Percentiles rank a stretch among this genome's conserved stretches.
phyloP scores from a whole-genome alignment of 2,113 vertebrate genomes.

The Cephalopterus ornatus region DNA sequence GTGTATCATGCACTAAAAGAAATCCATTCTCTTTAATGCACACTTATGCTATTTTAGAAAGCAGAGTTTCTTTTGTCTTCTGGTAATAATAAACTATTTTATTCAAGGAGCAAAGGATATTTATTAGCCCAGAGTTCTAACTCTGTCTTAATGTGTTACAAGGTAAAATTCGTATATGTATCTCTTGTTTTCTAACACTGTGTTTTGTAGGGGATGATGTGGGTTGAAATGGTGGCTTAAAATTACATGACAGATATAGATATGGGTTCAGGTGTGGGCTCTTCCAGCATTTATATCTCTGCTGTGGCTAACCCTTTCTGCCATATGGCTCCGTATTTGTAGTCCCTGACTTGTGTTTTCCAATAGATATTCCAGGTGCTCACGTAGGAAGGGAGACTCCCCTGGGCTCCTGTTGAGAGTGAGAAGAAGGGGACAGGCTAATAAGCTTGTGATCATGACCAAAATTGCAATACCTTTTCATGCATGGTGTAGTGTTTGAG shows the following conservation, averaged over 20 bases:
- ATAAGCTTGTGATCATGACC: not conserved
- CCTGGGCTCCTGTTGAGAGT: not conserved
- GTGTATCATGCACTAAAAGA: not conserved
- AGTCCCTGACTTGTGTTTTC: not conserved
- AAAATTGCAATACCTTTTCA: not conserved
- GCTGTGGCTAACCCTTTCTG: not conserved
- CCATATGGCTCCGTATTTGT: not conserved
- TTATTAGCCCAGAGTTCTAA: not conserved
- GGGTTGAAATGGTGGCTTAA: not conserved
- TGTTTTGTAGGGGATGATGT: not conserved
- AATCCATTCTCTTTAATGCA: not conserved
- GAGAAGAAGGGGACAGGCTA: not conserved
- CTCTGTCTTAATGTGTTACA: not conserved
- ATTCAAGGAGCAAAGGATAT: not conserved
- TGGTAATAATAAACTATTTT: not conserved
- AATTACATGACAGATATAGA: fast-evolving
- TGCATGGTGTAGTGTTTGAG: not conserved
- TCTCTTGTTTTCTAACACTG: not conserved
- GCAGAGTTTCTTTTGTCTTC: not conserved
- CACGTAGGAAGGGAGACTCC: not conserved
- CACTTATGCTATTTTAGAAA: not conserved
- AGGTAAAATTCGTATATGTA: not conserved
- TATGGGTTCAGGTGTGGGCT: not conserved
- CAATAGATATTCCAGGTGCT: not conserved
- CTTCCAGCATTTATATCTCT: not conserved